Base-by-base conservation (phyloP, 2,888 invertebrate genomes). In the Limnephilus marmoratus region DNA sequence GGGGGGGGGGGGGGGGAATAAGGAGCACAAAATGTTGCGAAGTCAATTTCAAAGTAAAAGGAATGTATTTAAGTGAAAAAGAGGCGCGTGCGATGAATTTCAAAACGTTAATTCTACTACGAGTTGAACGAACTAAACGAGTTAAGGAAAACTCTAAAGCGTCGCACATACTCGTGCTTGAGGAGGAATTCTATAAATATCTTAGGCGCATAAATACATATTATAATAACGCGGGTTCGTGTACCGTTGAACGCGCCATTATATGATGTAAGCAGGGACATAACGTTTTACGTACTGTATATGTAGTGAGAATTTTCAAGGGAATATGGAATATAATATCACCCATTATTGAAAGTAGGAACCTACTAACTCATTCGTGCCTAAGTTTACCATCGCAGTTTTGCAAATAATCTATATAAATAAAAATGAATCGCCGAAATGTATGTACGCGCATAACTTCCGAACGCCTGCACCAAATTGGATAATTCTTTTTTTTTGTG, bases 41-140 rank as follows among this genome's bases (percentile, higher is more conserved):
- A 90, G 90, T 90, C 90, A 90, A 90, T 90, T 90, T 90, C 82
- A 34, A 90, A 82, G 82, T 82, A 90, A 90, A 90, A 82, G 82
- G 82, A 82, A 90, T 90, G 82, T 82, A 81, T 90, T 90, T 90
- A 82, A 90, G 90, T 82, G 81, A 90, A 90, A 90, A 90, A 81
- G 81, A 81, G 90, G 82, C 81, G 90, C 82, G 90, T 90, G 82
- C 37, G 82, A 90, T 82, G 88, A 89, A 89, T 89, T 89, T 89
- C 88, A 89, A 89, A 80, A 37, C 41, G 80, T 89, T 37, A 89
- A 89, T 80, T 89, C 88, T 37, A 34, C 80, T 80, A 81, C 7
- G 31, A 89, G 88, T 89, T 68, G 88, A 49, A 53, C 31, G 31
- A 49, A 87, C 87, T 85, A 85, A 85, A 41, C 85, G 85, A 85